Conservation (phyloP, 2,888 invertebrate species). For the Hypselothyrea guttata region DNA sequence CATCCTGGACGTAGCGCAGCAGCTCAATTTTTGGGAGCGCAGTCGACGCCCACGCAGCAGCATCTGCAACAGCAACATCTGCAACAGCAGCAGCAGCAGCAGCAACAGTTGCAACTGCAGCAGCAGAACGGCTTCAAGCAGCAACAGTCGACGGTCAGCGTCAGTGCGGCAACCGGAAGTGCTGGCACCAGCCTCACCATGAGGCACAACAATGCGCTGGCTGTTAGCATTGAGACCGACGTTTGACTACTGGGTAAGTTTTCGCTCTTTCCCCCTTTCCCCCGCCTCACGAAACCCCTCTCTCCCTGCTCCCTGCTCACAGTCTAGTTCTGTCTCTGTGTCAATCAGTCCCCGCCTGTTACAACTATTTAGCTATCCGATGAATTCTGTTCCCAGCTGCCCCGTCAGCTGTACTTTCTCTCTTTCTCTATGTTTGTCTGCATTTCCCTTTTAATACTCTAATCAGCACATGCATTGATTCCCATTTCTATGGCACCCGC, state of each 20-base stretch:
- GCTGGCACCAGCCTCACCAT: conserved; percentile 86
- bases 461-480: conserved; percentile 33
- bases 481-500: conserved; percentile 37
- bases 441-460: conserved; percentile 6
- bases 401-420: background rate
- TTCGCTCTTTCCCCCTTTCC: conserved; percentile 30
- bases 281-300: background rate
- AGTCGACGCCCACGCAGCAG: conserved; percentile 43
- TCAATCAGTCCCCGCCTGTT: conserved; percentile 11
- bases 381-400: background rate
- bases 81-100: conserved; percentile 61
- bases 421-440: conserved; percentile 11
- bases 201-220: conserved; percentile 91
- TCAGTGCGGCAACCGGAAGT: conserved; percentile 65
- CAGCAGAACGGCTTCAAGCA: conserved; percentile 77
- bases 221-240: conserved; percentile 96
- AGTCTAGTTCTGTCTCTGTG: conserved; percentile 14
- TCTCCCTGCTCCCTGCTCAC: conserved; percentile 1
- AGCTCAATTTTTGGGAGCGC: conserved; percentile 82
- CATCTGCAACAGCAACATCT: conserved; percentile 58
- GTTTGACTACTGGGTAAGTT: conserved; percentile 95
- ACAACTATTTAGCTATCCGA: too few relatives aligned
- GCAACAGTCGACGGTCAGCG: conserved; percentile 73
- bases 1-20: conserved; percentile 81
- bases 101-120: conserved; percentile 65